Conservation (phyloP, 2,797 vertebrate species). For the Enteromius unitaeniatus region DNA sequence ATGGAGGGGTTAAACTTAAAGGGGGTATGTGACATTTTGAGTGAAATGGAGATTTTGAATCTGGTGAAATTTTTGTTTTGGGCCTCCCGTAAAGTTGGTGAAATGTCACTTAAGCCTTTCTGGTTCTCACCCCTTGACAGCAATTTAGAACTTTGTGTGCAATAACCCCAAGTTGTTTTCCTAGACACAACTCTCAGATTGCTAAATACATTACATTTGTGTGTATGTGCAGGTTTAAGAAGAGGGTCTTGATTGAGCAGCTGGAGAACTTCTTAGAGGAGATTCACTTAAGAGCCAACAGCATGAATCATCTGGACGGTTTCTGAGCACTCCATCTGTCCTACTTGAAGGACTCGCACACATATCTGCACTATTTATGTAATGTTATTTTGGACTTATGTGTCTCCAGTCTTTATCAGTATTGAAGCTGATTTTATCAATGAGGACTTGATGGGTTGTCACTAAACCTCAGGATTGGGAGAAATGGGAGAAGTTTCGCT, state of each 20-base stretch:
- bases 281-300: conserved; percentile 89
- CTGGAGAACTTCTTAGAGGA: conserved; percentile 94
- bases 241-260: conserved; percentile 94
- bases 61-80: too few relatives aligned
- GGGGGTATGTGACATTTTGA: too few relatives aligned
- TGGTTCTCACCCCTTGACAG: too few relatives aligned
- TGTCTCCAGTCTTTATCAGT: conserved; percentile 29
- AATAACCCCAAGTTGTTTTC: neutral
- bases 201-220: neutral
- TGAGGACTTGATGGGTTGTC: conserved; percentile 11
- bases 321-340: conserved; percentile 48
- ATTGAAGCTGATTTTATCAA: conserved; percentile 21
- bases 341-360: conserved; percentile 14
- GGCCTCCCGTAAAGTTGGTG: too few relatives aligned
- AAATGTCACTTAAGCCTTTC: too few relatives aligned
- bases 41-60: too few relatives aligned
- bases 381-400: conserved; percentile 28
- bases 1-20: too few relatives aligned
- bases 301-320: conserved; percentile 86
- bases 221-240: conserved; percentile 88
- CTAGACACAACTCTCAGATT: neutral
- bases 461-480: conserved; percentile 51
- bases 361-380: conserved; percentile 52
- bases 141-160: too few relatives aligned
- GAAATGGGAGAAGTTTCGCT: conserved; percentile 8